phyloP scores from a whole-genome alignment of 2,797 vertebrate species.

The Chiroxiphia lanceolata region DNA sequence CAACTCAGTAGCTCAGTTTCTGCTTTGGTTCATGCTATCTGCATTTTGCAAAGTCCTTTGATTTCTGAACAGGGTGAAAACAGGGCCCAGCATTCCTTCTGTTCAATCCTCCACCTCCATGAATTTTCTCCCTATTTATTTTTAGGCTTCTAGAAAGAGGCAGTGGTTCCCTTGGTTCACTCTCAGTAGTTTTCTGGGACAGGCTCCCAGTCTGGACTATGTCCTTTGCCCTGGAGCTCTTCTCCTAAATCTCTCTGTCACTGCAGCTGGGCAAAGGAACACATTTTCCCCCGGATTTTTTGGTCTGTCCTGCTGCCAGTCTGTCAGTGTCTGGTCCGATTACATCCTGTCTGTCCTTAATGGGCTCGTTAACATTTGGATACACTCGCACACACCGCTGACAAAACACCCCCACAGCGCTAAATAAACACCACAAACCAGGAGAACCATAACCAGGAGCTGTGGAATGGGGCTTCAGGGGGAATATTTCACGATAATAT shows the following conservation, averaged over 20 bases:
- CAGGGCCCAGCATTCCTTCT: background rate
- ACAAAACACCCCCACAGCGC: slow-evolving; percentile 16
- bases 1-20: slow-evolving; percentile 43
- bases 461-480: slow-evolving; percentile 9
- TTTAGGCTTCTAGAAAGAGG: background rate
- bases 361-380: slow-evolving; percentile 58
- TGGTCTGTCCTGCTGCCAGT: slow-evolving; percentile 25
- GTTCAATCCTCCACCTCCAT: background rate
- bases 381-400: background rate
- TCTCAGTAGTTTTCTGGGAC: slow-evolving; percentile 1
- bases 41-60: slow-evolving; percentile 48
- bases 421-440: slow-evolving; percentile 37
- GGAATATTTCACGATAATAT: slow-evolving; percentile 52
- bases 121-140: background rate
- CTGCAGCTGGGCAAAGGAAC: background rate
- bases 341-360: slow-evolving; percentile 14
- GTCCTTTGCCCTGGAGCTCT: slow-evolving; percentile 27
- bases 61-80: background rate
- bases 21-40: slow-evolving; percentile 29
- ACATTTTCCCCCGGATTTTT: background rate
- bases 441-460: slow-evolving; percentile 15
- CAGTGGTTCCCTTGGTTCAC: background rate
- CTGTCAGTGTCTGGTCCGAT: background rate
- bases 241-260: background rate
- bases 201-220: background rate